phyloP scores from a whole-genome alignment of 1,140 invertebrate genomes.

The Frieseomelitta varia region DNA sequence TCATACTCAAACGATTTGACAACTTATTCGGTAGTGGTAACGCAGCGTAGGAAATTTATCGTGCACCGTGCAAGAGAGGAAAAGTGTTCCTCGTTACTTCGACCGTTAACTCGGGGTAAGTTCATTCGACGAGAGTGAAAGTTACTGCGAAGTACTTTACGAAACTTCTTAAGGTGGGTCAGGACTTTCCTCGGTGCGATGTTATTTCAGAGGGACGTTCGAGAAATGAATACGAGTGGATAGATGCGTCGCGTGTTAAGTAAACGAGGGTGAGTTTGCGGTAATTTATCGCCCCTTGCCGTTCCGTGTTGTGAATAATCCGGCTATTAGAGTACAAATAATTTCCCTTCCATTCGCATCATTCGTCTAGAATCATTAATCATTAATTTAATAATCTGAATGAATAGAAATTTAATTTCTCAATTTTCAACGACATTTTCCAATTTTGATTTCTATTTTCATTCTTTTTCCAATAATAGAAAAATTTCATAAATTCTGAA shows the following conservation, averaged over 20 bases:
- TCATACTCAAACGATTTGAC: not conserved
- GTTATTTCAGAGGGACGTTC: conserved; percentile 67
- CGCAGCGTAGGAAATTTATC: conserved; percentile 19
- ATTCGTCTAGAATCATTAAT: not conserved
- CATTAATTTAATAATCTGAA: not conserved
- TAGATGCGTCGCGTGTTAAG: conserved; percentile 34
- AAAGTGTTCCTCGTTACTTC: conserved; percentile 69
- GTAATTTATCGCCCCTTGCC: conserved; percentile 47
- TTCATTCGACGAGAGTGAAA: conserved; percentile 68
- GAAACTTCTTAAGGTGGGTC: conserved; percentile 71
- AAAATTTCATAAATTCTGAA: no score
- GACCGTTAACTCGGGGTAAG: conserved; percentile 67
- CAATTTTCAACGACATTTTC: no score
- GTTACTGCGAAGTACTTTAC: conserved; percentile 70
- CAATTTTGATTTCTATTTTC: no score
- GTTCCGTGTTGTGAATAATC: not conserved
- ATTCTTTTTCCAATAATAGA: no score
- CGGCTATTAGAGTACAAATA: not conserved
- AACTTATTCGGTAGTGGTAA: not conserved
- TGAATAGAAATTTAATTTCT: no score
- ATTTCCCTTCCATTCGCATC: not conserved
- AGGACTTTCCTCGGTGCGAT: conserved; percentile 64
- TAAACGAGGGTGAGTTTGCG: conserved; percentile 34
- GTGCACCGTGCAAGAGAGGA: conserved; percentile 45
- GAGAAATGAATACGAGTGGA: conserved; percentile 58